Conservation (phyloP, 2,888 invertebrate genomes). For the Drosophila vallismaia region DNA sequence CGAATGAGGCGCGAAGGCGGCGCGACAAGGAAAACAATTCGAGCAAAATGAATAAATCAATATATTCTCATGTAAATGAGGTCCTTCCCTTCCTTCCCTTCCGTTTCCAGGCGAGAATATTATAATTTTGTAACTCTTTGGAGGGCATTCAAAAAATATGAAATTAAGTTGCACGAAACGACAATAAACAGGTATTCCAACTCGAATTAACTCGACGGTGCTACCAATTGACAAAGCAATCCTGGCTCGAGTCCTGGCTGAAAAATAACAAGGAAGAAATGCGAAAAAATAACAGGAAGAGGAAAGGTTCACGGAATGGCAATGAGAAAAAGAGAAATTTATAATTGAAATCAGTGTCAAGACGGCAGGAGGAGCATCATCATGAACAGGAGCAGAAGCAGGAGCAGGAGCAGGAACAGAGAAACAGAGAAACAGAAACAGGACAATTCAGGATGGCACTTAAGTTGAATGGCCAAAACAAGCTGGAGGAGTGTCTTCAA, state of each 20-base stretch:
- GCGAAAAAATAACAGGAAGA: background rate
- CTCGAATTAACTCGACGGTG: slow-evolving; percentile 58
- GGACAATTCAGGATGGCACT: slow-evolving; percentile 46
- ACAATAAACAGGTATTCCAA: no score
- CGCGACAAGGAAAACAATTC: slow-evolving; percentile 21
- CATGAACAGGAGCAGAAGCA: slow-evolving; percentile 13
- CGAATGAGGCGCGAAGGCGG: slow-evolving; percentile 27
- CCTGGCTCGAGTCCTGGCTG: slow-evolving; percentile 22
- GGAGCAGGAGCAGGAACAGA: slow-evolving; percentile 16
- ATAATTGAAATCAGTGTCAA: slow-evolving; percentile 76
- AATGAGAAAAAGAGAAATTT: slow-evolving; percentile 57
- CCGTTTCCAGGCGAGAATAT: no score
- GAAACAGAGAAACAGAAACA: slow-evolving; percentile 6
- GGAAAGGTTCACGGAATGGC: slow-evolving; percentile 18
- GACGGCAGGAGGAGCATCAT: slow-evolving; percentile 26
- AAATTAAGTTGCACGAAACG: no score
- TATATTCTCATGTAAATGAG: slow-evolving; percentile 1
- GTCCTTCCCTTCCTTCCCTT: background rate
- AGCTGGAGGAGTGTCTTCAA: slow-evolving; percentile 9
- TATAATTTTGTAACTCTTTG: no score
- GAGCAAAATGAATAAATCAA: slow-evolving; percentile 4
- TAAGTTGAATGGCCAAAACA: slow-evolving; percentile 50
- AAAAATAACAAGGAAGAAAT: slow-evolving; percentile 35
- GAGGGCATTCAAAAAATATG: background rate
- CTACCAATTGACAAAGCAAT: slow-evolving; percentile 70